phyloP scores from a whole-genome alignment of 2,113 vertebrate genomes.

The Accipiter virgatus region DNA sequence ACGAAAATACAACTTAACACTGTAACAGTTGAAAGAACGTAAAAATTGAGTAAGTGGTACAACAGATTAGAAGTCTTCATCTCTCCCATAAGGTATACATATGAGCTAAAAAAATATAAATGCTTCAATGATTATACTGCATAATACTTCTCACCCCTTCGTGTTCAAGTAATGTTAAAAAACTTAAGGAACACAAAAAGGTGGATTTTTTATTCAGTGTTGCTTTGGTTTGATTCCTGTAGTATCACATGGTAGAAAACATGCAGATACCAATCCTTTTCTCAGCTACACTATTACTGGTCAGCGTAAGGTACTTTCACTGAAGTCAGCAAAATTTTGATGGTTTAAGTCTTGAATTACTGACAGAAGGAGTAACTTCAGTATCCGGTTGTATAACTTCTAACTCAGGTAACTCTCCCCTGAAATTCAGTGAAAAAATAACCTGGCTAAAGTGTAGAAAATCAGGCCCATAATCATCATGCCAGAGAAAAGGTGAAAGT shows the following conservation, averaged over 20 bases:
- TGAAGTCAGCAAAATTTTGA: neutral
- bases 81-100: neutral
- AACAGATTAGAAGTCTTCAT: neutral
- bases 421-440: neutral
- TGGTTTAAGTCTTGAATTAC: neutral
- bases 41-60: neutral
- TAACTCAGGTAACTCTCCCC: neutral
- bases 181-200: neutral
- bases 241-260: neutral
- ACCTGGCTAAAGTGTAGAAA: neutral
- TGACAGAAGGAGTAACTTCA: neutral
- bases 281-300: neutral
- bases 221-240: neutral
- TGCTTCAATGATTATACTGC: neutral
- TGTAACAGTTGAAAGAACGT: neutral
- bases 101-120: neutral
- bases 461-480: neutral
- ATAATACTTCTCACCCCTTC: neutral
- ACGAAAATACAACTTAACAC: slow-evolving; percentile 1
- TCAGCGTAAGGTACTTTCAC: neutral
- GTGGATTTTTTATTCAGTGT: neutral
- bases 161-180: neutral
- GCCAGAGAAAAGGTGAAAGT: neutral
- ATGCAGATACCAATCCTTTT: neutral
- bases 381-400: neutral